phyloP scores from a whole-genome alignment of 2,888 invertebrate genomes.

The Alviniconcha strummeri region DNA sequence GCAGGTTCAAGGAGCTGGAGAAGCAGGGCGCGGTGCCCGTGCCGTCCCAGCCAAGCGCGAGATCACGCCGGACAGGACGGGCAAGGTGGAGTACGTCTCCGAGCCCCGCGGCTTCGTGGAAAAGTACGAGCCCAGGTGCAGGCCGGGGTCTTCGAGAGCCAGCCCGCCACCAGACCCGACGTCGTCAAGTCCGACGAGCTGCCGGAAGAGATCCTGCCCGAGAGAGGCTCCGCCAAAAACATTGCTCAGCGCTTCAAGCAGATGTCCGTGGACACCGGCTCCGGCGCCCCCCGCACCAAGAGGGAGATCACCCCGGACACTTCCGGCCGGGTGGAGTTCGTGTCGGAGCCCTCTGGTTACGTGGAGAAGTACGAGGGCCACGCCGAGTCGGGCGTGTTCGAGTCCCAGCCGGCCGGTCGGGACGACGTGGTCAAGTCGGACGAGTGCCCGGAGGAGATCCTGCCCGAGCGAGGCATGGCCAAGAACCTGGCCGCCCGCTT shows the following conservation, averaged over 20 bases:
- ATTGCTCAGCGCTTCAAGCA: conserved; percentile 91
- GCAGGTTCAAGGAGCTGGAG: conserved; percentile 88
- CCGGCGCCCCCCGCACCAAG: conserved; percentile 35
- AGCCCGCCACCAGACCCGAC: conserved; percentile 54
- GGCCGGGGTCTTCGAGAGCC: conserved; percentile 62
- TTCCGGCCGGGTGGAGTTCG: conserved; percentile 61
- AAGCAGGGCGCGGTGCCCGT: conserved; percentile 43
- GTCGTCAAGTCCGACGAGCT: conserved; percentile 56
- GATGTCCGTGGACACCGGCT: conserved; percentile 73
- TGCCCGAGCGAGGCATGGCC: conserved; percentile 61
- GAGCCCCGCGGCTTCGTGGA: conserved; percentile 57
- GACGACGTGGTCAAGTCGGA: conserved; percentile 59
- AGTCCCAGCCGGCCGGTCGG: conserved; percentile 56
- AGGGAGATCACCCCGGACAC: conserved; percentile 62
- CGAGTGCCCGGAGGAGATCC: conserved; percentile 45
- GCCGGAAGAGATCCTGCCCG: conserved; percentile 63
- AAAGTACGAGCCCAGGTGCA: conserved; percentile 57
- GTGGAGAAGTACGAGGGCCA: conserved; percentile 55
- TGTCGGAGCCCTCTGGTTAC: conserved; percentile 59
- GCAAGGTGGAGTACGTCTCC: conserved; percentile 63
- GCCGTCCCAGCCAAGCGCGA: conserved; percentile 49
- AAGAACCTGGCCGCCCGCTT: conserved; percentile 61
- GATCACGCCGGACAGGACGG: conserved; percentile 59
- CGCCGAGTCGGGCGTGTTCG: conserved; percentile 62
- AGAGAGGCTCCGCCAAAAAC: conserved; percentile 85